Evolutionary conservation across 2,888 invertebrate species (phyloP), one percentile per base, ranked within the genome.

Genomic region (Globia sparganii): DNA sequence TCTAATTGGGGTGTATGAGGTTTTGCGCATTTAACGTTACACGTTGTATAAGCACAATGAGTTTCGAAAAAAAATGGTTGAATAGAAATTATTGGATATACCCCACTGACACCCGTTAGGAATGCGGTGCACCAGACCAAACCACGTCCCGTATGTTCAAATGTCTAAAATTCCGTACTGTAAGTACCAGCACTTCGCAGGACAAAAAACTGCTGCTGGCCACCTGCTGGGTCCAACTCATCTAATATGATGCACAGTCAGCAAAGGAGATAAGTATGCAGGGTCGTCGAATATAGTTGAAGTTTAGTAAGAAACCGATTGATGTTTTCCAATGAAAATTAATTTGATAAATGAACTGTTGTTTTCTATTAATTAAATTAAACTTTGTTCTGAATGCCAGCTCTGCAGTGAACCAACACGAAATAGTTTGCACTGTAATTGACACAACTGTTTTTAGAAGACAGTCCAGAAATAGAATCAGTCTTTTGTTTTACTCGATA

Each of bases 391-490:
- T 76, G 62, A 80, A 70, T 66, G 21, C 59, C 65, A 21, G 31
- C 37, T 69, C 43, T 37, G 53, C n/a, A 61, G 11, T 66, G 61
- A 71, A 76, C 40, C 56, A 34, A 67, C 66, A 67, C 46, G 31
- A 78, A 78, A 49, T 40, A 65, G 69, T 76, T 80, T 56, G 65
- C 53, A 25, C 61, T 77, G 69, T 67, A 81, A 81, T 76, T 80
- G 80, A 81, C 70, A 70, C 65, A 56, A 80, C 46, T 58, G 81
- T 76, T 70, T 62, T 76, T 34, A 46, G 31, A 58, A 67, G 68
- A 65, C 75, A 43, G 34, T 37, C 66, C 81, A 67, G 34, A 65
- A 76, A 81, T 80, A 76, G 70, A 61, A 58, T 59, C 64, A 68
- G 68, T 43, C 64, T 53, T 31, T 59, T 75, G 49, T 34, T 80